Conservation (phyloP, 2,888 invertebrate genomes). For the Scelioninae gen. 2 region DNA sequence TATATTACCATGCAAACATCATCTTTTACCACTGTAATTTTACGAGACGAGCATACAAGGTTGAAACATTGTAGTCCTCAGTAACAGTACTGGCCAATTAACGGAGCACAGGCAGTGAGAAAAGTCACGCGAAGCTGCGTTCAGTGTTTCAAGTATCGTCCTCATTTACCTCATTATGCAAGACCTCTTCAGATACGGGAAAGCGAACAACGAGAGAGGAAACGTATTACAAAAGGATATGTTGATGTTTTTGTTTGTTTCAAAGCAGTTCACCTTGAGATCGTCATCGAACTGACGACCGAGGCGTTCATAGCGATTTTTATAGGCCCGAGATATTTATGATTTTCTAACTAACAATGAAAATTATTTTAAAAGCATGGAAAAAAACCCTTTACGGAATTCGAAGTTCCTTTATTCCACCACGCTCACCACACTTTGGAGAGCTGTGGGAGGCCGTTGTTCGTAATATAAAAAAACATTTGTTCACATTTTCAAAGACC, state of each 20-base stretch:
- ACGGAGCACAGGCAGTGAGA: not conserved
- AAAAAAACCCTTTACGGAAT: not conserved
- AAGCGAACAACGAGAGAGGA: not conserved
- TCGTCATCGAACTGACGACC: not conserved
- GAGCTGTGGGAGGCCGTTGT: constrained; percentile 2
- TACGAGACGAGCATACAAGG: not conserved
- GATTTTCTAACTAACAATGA: not conserved
- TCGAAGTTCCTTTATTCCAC: not conserved
- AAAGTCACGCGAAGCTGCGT: not conserved
- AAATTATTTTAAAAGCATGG: not conserved
- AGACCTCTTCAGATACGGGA: not conserved
- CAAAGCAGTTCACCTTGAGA: not conserved
- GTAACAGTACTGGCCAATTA: constrained; percentile 1
- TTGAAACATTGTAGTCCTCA: not conserved
- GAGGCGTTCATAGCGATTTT: not conserved
- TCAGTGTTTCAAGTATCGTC: constrained; percentile 1
- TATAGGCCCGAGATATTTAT: constrained; percentile 5
- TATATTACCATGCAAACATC: constrained; percentile 4
- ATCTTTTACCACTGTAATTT: constrained; percentile 1
- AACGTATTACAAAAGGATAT: not conserved
- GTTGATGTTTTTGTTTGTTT: not conserved
- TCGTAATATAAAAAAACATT: constrained; percentile 11
- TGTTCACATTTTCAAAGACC: not conserved
- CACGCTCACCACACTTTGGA: constrained; percentile 1
- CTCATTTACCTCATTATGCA: constrained; percentile 1